Evolutionary conservation across 2,888 invertebrate species (phyloP).

Genomic region (Andrena haemorrhoa): DNA sequence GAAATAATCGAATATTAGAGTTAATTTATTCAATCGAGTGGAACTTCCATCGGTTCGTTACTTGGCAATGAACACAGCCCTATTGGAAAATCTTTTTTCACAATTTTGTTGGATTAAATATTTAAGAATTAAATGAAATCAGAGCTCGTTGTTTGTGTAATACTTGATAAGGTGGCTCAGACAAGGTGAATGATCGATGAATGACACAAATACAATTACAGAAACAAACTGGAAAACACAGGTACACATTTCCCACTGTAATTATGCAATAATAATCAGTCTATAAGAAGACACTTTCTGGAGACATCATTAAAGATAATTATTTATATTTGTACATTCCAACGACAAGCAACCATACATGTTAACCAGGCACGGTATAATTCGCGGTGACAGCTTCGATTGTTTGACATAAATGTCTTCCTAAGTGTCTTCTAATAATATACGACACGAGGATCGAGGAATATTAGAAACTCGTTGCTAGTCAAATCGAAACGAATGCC

Average conservation of each 20-base stretch:
- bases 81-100: background rate
- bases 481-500: constrained; percentile 13
- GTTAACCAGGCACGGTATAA: too few relatives aligned
- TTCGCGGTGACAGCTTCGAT: too few relatives aligned
- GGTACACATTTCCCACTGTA: background rate
- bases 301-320: background rate
- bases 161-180: background rate
- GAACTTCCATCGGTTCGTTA: too few relatives aligned
- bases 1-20: too few relatives aligned
- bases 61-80: too few relatives aligned
- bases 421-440: background rate
- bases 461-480: too few relatives aligned
- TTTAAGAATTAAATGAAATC: background rate
- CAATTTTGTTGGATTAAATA: background rate
- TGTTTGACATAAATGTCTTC: too few relatives aligned
- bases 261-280: constrained; percentile 4
- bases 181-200: constrained; percentile 26
- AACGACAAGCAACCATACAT: too few relatives aligned
- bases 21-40: too few relatives aligned
- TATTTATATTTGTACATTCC: too few relatives aligned
- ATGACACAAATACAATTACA: background rate
- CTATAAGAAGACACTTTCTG: background rate
- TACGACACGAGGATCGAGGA: too few relatives aligned
- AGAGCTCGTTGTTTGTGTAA: background rate
- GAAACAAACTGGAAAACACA: background rate